Conservation (phyloP, 2,797 vertebrate genomes). For the Dendrocincla tyrannina region DNA sequence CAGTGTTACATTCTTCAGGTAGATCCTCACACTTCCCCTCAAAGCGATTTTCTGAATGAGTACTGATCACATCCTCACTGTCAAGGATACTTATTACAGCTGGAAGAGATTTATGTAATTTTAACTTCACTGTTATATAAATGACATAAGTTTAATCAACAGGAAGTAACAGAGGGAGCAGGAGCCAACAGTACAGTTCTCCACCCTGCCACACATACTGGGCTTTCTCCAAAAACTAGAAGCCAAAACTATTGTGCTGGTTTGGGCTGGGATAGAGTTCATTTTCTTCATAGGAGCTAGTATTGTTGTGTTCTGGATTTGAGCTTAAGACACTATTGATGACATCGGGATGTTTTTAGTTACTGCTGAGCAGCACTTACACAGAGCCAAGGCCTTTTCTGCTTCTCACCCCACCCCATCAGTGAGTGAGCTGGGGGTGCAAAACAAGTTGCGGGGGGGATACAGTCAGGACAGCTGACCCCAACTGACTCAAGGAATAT, state of each 20-base stretch:
- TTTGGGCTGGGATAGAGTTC: not conserved
- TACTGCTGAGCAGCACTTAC: not conserved
- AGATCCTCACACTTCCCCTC: constrained; percentile 63
- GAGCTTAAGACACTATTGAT: not conserved
- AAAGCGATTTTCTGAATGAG: constrained; percentile 69
- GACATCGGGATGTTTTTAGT: not conserved
- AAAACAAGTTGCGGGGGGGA: not conserved
- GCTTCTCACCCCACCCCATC: not conserved
- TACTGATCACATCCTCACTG: constrained; percentile 77
- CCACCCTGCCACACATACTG: not conserved
- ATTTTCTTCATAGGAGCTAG: not conserved
- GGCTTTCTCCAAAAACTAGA: not conserved
- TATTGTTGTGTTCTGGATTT: not conserved
- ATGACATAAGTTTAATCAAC: not conserved
- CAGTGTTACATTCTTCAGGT: constrained; percentile 74
- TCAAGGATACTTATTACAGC: constrained; percentile 82
- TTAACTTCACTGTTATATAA: not conserved
- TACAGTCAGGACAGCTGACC: not conserved
- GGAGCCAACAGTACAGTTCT: not conserved
- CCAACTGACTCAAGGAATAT: not conserved
- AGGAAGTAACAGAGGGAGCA: not conserved
- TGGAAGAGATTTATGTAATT: constrained; percentile 54
- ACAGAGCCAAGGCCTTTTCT: not conserved
- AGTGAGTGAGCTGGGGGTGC: not conserved
- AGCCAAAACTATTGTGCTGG: not conserved